Evolutionary conservation across 1,140 invertebrate genomes (phyloP).

Genomic region (Drepana arcuata): DNA sequence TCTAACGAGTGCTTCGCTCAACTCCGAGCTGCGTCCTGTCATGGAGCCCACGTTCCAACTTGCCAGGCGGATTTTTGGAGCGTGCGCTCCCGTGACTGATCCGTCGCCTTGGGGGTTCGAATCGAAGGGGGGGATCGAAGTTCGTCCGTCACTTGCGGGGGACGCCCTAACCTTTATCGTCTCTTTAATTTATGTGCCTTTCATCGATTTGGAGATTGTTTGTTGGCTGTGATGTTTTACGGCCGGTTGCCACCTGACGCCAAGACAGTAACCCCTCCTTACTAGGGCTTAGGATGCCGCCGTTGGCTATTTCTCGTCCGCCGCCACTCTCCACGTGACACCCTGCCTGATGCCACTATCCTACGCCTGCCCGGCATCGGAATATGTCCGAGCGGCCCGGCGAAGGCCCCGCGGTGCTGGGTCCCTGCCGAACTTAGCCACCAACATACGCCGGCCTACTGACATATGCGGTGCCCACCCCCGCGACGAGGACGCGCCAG

Average conservation of each 20-base stretch:
- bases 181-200: background rate
- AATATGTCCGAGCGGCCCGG: too few relatives aligned
- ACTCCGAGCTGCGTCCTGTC: constrained; percentile 8
- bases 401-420: too few relatives aligned
- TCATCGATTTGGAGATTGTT: background rate
- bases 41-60: constrained; percentile 13
- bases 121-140: background rate
- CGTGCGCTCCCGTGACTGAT: background rate
- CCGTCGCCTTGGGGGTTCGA: background rate
- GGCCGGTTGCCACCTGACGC: background rate
- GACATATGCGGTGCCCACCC: too few relatives aligned
- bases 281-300: too few relatives aligned
- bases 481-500: too few relatives aligned
- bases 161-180: background rate
- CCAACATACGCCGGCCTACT: too few relatives aligned
- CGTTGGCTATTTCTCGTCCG: too few relatives aligned
- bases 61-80: constrained; percentile 1
- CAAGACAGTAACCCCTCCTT: too few relatives aligned
- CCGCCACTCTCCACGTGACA: too few relatives aligned
- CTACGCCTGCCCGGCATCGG: too few relatives aligned
- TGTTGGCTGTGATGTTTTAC: background rate
- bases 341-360: too few relatives aligned
- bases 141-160: background rate
- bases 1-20: constrained; percentile 9
- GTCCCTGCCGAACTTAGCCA: too few relatives aligned